Base-by-base conservation (phyloP, 2,797 vertebrate species). In the Enteromius mattozi region DNA sequence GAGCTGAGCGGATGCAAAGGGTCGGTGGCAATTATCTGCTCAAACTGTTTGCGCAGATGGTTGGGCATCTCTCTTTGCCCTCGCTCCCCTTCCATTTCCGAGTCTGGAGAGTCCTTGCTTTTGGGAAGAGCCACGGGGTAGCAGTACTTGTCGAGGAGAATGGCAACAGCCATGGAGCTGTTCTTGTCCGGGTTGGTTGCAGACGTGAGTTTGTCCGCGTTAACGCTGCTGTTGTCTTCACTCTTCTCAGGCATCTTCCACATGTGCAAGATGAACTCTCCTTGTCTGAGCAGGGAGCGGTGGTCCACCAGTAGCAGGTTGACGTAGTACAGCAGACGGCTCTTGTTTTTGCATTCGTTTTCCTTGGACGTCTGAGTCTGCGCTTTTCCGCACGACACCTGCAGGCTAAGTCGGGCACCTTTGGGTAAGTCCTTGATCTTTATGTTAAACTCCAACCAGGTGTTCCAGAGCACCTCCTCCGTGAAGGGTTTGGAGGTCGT, bases 201-300 rank as follows among this genome's bases (percentile, higher is more conserved):
- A 0, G 98, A 99, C 0, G 98, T 99, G 82, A 99, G 96, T 90
- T 99, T 99, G 94, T 99, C 98, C 0, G 98, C 98, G 49, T 97
- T 99, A 88, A 99, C 96, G 89, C 97, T 99, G 85, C 97, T 97
- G 91, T 97, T 97, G 71, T 99, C 98, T 86, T 99, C 98, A 1
- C 93, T 96, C 88, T 99, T 99, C 85, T 97, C 97, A 0, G 97
- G 96, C 92, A 99, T 96, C 89, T 97, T 98, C 98, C 98, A 99
- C 98, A 99, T 99, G 92, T 99, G 97, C 35, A 99, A 96, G 80
- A 99, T 95, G 24, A 98, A 99, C 87, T 99, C 98, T 0, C 98
- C 98, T 75, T 96, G 97, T 61, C 98, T 96, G 4, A 99, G 95
- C 86, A 99, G 95, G 24, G 96, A 99, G 69, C 98, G 96, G 90